Evolutionary conservation across 2,888 invertebrate species (phyloP), one percentile per base, ranked within the genome.

Genomic region (Andrena bucephala): DNA sequence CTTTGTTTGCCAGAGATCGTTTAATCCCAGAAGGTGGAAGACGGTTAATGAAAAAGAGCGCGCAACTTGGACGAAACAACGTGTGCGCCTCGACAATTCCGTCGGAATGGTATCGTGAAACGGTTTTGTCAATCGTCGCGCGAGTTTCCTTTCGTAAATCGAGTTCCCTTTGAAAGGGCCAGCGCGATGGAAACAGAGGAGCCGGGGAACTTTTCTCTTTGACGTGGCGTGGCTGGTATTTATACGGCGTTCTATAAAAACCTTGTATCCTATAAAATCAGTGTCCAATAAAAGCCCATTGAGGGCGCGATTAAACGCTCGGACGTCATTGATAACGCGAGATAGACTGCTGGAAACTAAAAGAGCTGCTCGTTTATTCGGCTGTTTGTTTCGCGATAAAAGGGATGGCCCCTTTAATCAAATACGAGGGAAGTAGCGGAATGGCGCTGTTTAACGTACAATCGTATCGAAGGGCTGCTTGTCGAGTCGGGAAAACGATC

Each of bases 181-280:
- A 7, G 2, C 5, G n/a, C 6, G 33, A 20, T 27, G 20, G 10
- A 48, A 54, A 69, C 27, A 59, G 27, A 36, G 7, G n/a, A 10
- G 29, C 1, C 2, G 16, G 42, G 42, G 5, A 42, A 42, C 42
- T 13, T 13, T 10, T 42, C 42, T 42, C 42, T 42, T 27, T 31
- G 7, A 59, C 24, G 24, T 29, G 71, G 67, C 66, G 66, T 27
- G 52, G 57, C 50, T 31, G 69, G 36, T 79, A 75, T 70, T 79
- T 79, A 69, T 70, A 75, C 69, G n/a, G 7, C 63, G 24, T 42
- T 65, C 65, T 72, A 63, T 68, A 57, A 77, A 77, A 72, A 72
- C 13, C n/a, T 29, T 6, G 54, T 36, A 65, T 76, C 52, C 50
- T 48, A 36, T 63, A 29, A 69, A 50, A 68, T 63, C 57, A 8